Evolutionary conservation across 2,888 invertebrate genomes (phyloP).

Genomic region (Diachrysia chrysitis): DNA sequence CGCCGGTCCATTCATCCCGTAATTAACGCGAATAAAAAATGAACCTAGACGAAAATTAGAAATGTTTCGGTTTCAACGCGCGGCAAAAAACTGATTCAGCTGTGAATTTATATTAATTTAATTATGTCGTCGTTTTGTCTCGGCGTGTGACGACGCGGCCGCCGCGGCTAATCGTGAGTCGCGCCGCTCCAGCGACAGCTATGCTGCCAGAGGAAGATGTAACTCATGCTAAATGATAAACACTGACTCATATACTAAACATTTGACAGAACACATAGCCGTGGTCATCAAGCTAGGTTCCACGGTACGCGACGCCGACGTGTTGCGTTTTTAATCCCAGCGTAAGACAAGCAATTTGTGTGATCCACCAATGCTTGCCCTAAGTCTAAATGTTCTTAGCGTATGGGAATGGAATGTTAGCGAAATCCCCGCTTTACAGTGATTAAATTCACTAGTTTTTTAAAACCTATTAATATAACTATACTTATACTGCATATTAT

Average conservation of each 20-base stretch:
- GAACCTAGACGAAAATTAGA: slow-evolving; percentile 81
- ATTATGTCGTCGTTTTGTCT: slow-evolving; percentile 81
- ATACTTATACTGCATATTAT: slow-evolving; percentile 65
- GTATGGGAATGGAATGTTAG: too few relatives aligned
- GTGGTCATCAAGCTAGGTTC: too few relatives aligned
- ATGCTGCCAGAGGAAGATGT: slow-evolving; percentile 27
- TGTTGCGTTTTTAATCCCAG: too few relatives aligned
- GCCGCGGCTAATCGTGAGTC: slow-evolving; percentile 19
- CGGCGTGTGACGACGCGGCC: slow-evolving; percentile 60
- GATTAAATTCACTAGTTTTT: too few relatives aligned
- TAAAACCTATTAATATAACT: too few relatives aligned
- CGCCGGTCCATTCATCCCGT: slow-evolving; percentile 79
- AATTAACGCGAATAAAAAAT: slow-evolving; percentile 86
- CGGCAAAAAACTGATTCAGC: slow-evolving; percentile 72
- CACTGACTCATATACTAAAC: slow-evolving; percentile 62
- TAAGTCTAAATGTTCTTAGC: too few relatives aligned
- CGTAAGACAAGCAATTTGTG: too few relatives aligned
- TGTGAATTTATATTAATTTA: slow-evolving; percentile 82
- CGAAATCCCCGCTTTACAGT: too few relatives aligned
- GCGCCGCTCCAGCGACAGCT: slow-evolving; percentile 11
- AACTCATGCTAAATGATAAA: slow-evolving; percentile 15
- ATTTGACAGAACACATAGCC: too few relatives aligned
- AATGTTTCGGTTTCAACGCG: slow-evolving; percentile 80
- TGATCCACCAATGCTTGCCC: too few relatives aligned
- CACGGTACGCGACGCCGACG: too few relatives aligned